These are phyloP conservation scores for Uria aalge DNA, from an alignment of 2,113 vertebrate species.

Conservation along the genomic window DNA sequence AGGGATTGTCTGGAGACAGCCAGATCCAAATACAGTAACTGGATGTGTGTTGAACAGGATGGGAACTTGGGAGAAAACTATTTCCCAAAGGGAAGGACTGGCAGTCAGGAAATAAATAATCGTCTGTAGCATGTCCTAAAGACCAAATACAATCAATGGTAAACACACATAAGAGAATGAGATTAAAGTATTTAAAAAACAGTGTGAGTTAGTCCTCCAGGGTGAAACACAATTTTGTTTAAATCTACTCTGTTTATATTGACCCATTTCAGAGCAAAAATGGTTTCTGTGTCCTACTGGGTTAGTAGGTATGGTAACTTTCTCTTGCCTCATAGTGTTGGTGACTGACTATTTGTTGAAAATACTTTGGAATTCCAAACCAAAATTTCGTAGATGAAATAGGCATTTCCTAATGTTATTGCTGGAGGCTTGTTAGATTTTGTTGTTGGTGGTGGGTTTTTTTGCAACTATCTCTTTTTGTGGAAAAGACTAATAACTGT, in stretches of 20 bases:
- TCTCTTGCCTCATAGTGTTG: not conserved
- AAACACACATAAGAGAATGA: not conserved
- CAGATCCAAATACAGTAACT: not conserved
- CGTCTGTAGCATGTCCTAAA: not conserved
- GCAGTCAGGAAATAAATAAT: not conserved
- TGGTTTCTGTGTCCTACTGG: not conserved
- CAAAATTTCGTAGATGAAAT: not conserved
- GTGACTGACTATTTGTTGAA: not conserved
- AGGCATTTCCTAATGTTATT: not conserved
- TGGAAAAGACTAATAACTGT: not conserved
- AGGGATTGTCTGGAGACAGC: not conserved
- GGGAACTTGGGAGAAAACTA: not conserved
- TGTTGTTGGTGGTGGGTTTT: not conserved
- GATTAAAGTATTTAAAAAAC: not conserved
- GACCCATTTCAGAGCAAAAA: not conserved
- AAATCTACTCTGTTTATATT: not conserved
- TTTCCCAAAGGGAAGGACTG: not conserved
- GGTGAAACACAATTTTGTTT: not conserved
- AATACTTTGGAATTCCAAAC: not conserved
- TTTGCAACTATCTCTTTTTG: not conserved
- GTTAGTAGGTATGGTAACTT: not conserved
- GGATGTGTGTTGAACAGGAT: not conserved
- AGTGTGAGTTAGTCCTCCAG: not conserved
- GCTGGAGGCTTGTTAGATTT: not conserved
- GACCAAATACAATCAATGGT: not conserved